These are phyloP conservation scores for Melipona bicolor DNA, from an alignment of 2,888 invertebrate genomes.

Conservation along the genomic window DNA sequence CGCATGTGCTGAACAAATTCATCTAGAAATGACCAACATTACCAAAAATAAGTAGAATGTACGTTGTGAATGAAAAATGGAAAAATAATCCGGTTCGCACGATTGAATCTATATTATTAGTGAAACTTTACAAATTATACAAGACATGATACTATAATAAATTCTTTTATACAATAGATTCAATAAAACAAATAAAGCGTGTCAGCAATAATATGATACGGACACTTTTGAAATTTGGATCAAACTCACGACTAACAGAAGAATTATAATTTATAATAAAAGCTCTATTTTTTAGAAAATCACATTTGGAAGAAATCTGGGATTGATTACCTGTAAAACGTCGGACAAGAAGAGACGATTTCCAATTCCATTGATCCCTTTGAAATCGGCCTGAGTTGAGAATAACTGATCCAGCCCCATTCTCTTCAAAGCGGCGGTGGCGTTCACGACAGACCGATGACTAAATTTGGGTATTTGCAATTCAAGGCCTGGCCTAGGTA, in stretches of 20 bases:
- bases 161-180: no score
- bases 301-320: no score
- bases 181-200: no score
- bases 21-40: slow-evolving; percentile 79
- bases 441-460: slow-evolving; percentile 92
- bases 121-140: no score
- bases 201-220: no score
- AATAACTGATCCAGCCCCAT: slow-evolving; percentile 94
- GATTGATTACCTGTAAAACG: slow-evolving; percentile 87
- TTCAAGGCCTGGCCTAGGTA: slow-evolving; percentile 91
- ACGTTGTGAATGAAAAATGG: not conserved
- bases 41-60: not conserved
- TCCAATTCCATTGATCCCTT: slow-evolving; percentile 92
- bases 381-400: slow-evolving; percentile 91
- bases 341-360: slow-evolving; percentile 93
- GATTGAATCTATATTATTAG: no score
- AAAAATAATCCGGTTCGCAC: no score
- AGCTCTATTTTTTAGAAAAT: no score
- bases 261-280: no score
- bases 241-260: no score
- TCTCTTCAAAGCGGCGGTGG: slow-evolving; percentile 90
- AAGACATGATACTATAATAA: no score
- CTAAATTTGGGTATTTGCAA: slow-evolving; percentile 93
- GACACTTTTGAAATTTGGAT: no score
- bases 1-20: slow-evolving; percentile 93